These are phyloP conservation scores for Rotaria macrura DNA, from an alignment of 2,888 invertebrate species.

Conservation along the genomic window DNA sequence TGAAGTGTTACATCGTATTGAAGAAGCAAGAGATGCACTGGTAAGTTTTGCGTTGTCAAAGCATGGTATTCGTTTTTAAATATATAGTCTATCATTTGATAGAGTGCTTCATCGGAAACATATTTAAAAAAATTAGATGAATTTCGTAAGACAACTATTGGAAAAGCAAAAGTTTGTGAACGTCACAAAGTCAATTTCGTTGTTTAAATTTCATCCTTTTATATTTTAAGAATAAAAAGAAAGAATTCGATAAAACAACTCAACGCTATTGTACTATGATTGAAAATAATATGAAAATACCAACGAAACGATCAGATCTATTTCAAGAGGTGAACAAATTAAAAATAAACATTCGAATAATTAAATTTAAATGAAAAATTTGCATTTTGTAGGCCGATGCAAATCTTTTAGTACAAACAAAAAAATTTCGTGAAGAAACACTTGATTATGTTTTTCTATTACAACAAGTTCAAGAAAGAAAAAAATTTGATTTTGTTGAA, in stretches of 20 bases:
- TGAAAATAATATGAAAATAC: conserved; percentile 82
- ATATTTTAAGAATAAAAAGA: conserved; percentile 73
- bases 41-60: neutral
- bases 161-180: conserved; percentile 70
- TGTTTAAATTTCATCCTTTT: neutral
- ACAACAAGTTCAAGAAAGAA: conserved; percentile 93
- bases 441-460: conserved; percentile 90
- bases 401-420: conserved; percentile 86
- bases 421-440: conserved; percentile 87
- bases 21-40: conserved; percentile 8
- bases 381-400: conserved; percentile 70
- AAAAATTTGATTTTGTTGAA: conserved; percentile 98
- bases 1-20: conserved; percentile 9
- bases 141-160: conserved; percentile 85
- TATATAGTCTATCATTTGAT: neutral
- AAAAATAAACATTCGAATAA: neutral
- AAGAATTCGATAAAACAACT: conserved; percentile 94
- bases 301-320: conserved; percentile 57
- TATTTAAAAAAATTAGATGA: conserved; percentile 59
- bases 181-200: neutral
- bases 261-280: conserved; percentile 90
- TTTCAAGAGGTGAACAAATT: neutral
- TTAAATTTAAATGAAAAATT: too few relatives aligned
- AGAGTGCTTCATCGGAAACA: conserved; percentile 10
- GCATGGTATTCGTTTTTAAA: too few relatives aligned